Percentiles rank a stretch among this genome's conserved stretches.
These are phyloP conservation scores for Polypedilum pembai DNA, from an alignment of 1,140 invertebrate genomes.

Conservation along the genomic window DNA sequence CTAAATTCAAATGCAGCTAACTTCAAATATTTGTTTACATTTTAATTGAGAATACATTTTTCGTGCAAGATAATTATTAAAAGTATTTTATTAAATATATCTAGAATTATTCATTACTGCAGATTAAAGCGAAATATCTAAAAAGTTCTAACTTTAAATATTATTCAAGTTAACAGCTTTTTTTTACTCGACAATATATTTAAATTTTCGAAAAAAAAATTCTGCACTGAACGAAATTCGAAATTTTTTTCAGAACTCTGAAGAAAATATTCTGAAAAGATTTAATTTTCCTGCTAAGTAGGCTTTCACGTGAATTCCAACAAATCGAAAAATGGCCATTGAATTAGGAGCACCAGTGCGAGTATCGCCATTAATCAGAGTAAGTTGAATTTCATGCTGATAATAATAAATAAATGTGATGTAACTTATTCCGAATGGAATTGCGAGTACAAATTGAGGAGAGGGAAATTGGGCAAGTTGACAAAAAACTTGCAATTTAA, in stretches of 20 bases:
- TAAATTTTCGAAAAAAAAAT: background rate
- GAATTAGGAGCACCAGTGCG: slow-evolving; percentile 54
- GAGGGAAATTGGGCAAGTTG: background rate
- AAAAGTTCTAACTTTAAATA: too few relatives aligned
- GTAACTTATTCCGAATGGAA: slow-evolving; percentile 29
- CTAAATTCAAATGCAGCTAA: too few relatives aligned
- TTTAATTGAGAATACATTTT: too few relatives aligned
- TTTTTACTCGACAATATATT: too few relatives aligned
- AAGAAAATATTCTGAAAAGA: background rate
- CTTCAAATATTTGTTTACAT: too few relatives aligned
- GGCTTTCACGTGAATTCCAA: background rate
- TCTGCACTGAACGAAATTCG: background rate
- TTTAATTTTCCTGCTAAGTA: background rate
- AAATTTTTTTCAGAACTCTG: background rate
- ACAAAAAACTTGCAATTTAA: background rate
- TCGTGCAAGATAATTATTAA: too few relatives aligned
- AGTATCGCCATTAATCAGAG: slow-evolving; percentile 66
- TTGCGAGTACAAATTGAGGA: background rate
- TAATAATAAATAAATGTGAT: slow-evolving; percentile 31
- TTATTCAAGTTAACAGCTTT: too few relatives aligned
- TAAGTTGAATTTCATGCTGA: slow-evolving; percentile 40
- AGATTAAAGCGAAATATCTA: too few relatives aligned
- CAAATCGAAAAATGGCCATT: slow-evolving; percentile 45
- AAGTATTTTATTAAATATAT: too few relatives aligned
- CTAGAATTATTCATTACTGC: too few relatives aligned